Evolutionary conservation across 2,797 vertebrate genomes (phyloP).

Genomic region (Spinus pinus): DNA sequence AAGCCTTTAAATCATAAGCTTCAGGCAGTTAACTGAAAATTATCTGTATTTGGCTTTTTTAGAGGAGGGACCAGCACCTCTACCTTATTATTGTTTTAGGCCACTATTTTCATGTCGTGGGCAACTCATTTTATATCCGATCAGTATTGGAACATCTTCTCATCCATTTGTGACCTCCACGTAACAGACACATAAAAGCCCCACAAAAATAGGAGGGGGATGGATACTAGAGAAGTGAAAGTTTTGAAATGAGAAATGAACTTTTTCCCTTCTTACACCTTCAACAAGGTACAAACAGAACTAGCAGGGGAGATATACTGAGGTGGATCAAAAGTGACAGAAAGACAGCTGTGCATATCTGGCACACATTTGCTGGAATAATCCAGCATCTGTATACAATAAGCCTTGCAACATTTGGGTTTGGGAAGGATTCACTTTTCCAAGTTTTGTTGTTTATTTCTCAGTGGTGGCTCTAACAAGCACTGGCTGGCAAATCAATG

Average conservation of each 20-base stretch:
- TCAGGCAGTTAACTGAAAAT: not conserved
- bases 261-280: slow-evolving; percentile 13
- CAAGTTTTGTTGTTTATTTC: not conserved
- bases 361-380: slow-evolving; percentile 26
- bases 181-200: not conserved
- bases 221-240: not conserved
- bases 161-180: not conserved
- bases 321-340: slow-evolving; percentile 60
- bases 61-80: not conserved
- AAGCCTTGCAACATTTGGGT: not conserved
- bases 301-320: not conserved
- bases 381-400: slow-evolving; percentile 18
- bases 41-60: not conserved
- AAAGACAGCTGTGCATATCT: slow-evolving; percentile 49
- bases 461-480: not conserved
- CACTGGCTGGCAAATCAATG: not conserved
- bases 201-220: not conserved
- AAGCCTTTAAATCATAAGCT: slow-evolving; percentile 28
- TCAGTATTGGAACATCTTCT: not conserved
- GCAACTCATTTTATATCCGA: not conserved
- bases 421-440: slow-evolving; percentile 13
- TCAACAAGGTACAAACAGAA: not conserved
- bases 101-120: not conserved
- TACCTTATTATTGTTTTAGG: not conserved
- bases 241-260: not conserved